Base-by-base conservation (phyloP, 2,888 invertebrate genomes). In the Caradrina clavipalpis region DNA sequence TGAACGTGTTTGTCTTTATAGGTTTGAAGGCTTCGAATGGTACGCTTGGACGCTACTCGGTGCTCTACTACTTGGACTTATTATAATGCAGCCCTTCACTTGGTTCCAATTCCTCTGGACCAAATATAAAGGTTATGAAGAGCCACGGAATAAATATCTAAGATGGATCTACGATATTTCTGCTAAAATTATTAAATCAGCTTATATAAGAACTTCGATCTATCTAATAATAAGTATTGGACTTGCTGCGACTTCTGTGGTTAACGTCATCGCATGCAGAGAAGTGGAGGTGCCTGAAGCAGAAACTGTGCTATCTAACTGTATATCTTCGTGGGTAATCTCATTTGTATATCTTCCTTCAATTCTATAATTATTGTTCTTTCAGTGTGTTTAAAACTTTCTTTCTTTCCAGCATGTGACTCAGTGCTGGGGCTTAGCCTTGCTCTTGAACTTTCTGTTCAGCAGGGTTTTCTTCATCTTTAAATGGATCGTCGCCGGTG, bases 401-500 rank as follows among this genome's bases (percentile, higher is more conserved):
- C 69, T 85, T 78, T 72, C 17, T 73, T 83, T 83, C 7, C 95
- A 98, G 98, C 98, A 98, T 90, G 97, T 98, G 87, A 97, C 98
- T 1, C 97, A 98, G 91, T 97, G 97, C 60, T 97, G 97, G 93
- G 96, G 96, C 13, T 87, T 97, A 70, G 96, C 97, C 0, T 94
- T 97, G 80, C 92, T 97, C 21, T 96, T 98, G 87, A 97, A 97
- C 80, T 98, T 98, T 85, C 94, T 98, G 10, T 99, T 99, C 92
- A 97, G 99, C 63, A 97, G 98, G 85, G 97, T 99, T 31, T 98
- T 98, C 79, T 98, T 98, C 86, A 96, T 98, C 80, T 94, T 99
- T 60, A 99, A 99, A 95, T 96, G 98, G 84, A 85, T 97, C 0
- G 96, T 98, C 60, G 98, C 98, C 22, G 90, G 97, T 1, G 87